A percentile compares a stretch with the other conserved stretches of the same genome.
These are phyloP conservation scores for Catostomus latipinnis DNA, from an alignment of 2,797 vertebrate species.

Conservation along the genomic window DNA sequence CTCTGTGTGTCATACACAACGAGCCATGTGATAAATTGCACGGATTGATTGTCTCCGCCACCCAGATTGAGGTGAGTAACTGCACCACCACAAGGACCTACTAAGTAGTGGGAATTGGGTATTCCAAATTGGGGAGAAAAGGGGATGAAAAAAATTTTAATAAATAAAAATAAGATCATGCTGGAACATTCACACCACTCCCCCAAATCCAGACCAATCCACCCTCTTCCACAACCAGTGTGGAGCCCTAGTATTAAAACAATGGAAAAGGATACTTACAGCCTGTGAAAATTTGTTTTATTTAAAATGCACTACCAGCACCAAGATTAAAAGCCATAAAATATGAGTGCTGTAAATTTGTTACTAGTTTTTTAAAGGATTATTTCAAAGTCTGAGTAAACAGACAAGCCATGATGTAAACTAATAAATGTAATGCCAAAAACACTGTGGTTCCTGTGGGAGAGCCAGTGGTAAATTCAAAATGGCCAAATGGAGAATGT, in stretches of 20 bases:
- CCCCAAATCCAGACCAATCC: constrained; percentile 9
- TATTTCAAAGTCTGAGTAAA: constrained; percentile 8
- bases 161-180: too few relatives aligned
- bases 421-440: not conserved
- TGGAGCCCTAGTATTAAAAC: not conserved
- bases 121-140: too few relatives aligned
- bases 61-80: too few relatives aligned
- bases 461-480: constrained; percentile 13
- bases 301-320: constrained; percentile 12
- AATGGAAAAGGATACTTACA: constrained; percentile 5
- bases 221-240: not conserved
- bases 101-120: too few relatives aligned
- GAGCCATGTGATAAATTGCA: too few relatives aligned
- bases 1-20: too few relatives aligned
- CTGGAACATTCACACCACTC: not conserved
- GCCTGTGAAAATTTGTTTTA: constrained; percentile 18
- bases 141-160: too few relatives aligned
- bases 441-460: constrained; percentile 10
- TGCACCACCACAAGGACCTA: too few relatives aligned
- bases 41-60: too few relatives aligned
- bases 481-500: not conserved
- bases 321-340: constrained; percentile 17
- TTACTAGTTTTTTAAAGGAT: constrained; percentile 3
- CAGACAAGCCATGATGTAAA: constrained; percentile 22
- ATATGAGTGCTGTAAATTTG: constrained; percentile 6